Evolutionary conservation across 2,797 vertebrate species (phyloP).

Genomic region (Poliocrania exsul): DNA sequence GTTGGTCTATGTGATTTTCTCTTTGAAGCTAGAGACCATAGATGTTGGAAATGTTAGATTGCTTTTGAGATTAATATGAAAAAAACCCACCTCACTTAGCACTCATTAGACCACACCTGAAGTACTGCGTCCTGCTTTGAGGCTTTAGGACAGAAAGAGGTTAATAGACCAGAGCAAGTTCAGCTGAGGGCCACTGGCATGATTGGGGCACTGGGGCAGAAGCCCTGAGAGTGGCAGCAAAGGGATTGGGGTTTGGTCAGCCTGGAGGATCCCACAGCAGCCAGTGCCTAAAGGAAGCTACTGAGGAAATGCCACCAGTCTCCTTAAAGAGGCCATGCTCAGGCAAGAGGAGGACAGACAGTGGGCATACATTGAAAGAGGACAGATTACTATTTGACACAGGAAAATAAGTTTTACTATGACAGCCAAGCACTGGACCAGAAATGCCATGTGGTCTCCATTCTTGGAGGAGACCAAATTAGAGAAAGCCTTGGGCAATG

Average conservation of each 20-base stretch:
- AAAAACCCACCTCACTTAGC: neutral
- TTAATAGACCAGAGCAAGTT: neutral
- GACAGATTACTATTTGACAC: neutral
- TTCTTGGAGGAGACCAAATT: neutral
- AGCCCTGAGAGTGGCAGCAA: neutral
- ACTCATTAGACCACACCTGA: neutral
- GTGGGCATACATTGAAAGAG: neutral
- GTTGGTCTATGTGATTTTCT: neutral
- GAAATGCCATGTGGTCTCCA: accelerated
- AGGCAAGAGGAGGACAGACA: neutral
- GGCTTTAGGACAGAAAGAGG: neutral
- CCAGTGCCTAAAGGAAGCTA: neutral
- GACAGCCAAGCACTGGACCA: neutral
- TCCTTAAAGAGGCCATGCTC: neutral
- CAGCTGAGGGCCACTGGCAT: neutral
- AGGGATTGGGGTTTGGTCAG: neutral
- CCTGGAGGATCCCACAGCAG: neutral
- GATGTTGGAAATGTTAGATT: neutral
- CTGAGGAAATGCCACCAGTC: neutral
- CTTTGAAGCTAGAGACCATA: neutral
- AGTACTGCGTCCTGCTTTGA: neutral
- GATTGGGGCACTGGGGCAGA: neutral
- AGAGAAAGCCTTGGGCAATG: neutral
- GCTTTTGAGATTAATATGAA: neutral
- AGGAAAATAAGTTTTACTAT: accelerated